Evolutionary conservation across 2,113 vertebrate species (phyloP), one percentile per base, ranked within the genome.

Genomic region (Anseranas semipalmata): DNA sequence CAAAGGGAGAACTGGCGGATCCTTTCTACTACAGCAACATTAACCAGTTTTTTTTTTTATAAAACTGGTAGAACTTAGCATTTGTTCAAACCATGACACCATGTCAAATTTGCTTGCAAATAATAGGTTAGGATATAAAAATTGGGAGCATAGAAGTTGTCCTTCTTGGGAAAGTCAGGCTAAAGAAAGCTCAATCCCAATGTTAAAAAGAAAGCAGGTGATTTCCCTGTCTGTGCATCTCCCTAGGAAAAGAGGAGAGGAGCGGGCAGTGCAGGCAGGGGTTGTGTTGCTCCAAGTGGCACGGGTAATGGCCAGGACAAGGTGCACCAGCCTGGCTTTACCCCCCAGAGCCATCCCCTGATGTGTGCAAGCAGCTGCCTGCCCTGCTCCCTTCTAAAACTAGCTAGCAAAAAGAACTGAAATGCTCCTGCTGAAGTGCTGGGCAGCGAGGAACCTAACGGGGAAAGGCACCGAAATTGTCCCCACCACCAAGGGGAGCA

Each of bases 71-170:
- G 18, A 62, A 67, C 67, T 56, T n/a, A 39, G 12, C 33, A 14
- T 48, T 58, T 41, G 5, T 43, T 62, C 50, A 25, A 72, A 32
- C n/a, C 13, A 6, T 9, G 8, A 4, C 63, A 10, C 65, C 8
- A 27, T 10, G 12, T 5, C 62, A 53, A 25, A 37, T 12, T 45
- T 60, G 21, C 16, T 70, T 48, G 55, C 48, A 63, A 68, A 37
- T 33, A 24, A 20, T 7, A 67, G 46, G 46, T 76, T 24, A 21
- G 48, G 46, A 33, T 30, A 28, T 30, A 32, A 41, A 30, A 74
- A 46, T 2, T 1, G 2, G 35, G 25, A 63, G 15, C 0, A 0
- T 7, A 27, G 46, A 55, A 59, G 22, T 10, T 46, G 60, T 24
- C 43, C 4, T 56, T 59, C 43, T 53, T 43, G 15, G 21, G 55